A percentile compares a stretch with the other conserved stretches of the same genome.
Conservation (phyloP, 30 jellyfish, hydroid and myxozoan genomes). For the Turritopsis rubra region DNA sequence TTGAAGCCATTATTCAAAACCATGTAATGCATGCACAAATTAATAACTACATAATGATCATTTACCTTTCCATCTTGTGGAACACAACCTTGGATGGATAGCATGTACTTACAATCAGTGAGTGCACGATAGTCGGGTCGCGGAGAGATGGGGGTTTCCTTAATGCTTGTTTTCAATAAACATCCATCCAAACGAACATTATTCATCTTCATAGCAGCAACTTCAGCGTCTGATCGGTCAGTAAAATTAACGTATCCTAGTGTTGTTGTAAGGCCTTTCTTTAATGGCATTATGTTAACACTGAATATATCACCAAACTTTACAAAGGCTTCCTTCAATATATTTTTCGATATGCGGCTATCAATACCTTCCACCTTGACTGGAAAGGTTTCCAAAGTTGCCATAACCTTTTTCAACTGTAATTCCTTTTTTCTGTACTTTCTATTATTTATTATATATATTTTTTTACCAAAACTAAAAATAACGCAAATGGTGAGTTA, state of each 20-base stretch:
- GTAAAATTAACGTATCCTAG: not conserved
- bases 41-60: not conserved
- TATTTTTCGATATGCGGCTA: not conserved
- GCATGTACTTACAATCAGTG: not conserved
- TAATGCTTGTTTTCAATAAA: not conserved
- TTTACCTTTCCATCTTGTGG: constrained; percentile 12
- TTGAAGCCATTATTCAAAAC: too few relatives aligned
- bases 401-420: not conserved
- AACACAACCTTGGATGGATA: not conserved
- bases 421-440: not conserved
- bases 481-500: not conserved
- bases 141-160: not conserved
- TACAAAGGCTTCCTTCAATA: not conserved
- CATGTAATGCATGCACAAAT: too few relatives aligned
- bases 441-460: not conserved
- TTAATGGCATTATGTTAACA: not conserved
- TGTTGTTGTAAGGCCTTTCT: not conserved
- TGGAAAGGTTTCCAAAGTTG: not conserved
- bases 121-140: not conserved
- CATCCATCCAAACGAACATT: not conserved
- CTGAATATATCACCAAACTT: constrained; percentile 1
- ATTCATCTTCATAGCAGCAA: constrained; percentile 5
- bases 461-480: not conserved
- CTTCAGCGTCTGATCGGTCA: constrained; percentile 2
- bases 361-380: constrained; percentile 8